phyloP scores from a whole-genome alignment of 2,797 vertebrate species.

The Fistularia tabacaria region DNA sequence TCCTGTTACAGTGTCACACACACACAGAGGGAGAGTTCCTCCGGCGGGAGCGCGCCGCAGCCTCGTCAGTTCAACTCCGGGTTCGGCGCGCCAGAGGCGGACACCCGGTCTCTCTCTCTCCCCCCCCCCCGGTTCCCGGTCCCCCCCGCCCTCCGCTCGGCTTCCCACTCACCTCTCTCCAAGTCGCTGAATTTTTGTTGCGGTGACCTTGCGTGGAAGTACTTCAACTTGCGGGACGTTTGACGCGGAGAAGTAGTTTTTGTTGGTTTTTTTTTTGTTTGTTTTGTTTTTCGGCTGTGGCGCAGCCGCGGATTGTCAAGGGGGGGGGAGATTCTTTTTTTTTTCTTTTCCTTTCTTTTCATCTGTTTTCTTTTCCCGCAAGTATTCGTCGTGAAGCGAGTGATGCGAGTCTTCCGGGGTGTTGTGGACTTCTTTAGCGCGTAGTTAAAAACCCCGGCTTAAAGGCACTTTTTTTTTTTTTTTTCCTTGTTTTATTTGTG shows the following conservation, averaged over 20 bases:
- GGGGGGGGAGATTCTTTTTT: too few relatives aligned
- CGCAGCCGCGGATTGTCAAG: too few relatives aligned
- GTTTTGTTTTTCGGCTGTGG: too few relatives aligned
- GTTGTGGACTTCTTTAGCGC: not conserved
- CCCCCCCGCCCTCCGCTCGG: too few relatives aligned
- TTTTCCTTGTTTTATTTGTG: too few relatives aligned
- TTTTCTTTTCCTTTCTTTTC: not conserved
- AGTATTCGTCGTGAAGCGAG: not conserved
- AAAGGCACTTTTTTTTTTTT: constrained; percentile 6
- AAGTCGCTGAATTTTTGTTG: too few relatives aligned
- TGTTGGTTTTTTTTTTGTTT: too few relatives aligned
- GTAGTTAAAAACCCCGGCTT: not conserved
- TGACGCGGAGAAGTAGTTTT: too few relatives aligned
- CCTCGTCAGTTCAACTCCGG: constrained; percentile 44
- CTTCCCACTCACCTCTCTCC: too few relatives aligned
- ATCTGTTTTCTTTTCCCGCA: not conserved
- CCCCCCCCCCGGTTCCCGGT: too few relatives aligned
- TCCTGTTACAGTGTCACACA: not conserved
- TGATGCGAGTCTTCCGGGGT: not conserved
- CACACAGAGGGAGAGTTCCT: not conserved
- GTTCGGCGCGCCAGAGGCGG: constrained; percentile 33
- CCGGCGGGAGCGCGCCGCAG: constrained; percentile 36
- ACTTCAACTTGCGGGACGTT: too few relatives aligned
- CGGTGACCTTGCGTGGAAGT: too few relatives aligned
- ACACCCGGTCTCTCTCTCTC: not conserved